A percentile compares a stretch with the other conserved stretches of the same genome.
Evolutionary conservation across 2,888 invertebrate genomes (phyloP).

Genomic region (Helobdella robusta): DNA sequence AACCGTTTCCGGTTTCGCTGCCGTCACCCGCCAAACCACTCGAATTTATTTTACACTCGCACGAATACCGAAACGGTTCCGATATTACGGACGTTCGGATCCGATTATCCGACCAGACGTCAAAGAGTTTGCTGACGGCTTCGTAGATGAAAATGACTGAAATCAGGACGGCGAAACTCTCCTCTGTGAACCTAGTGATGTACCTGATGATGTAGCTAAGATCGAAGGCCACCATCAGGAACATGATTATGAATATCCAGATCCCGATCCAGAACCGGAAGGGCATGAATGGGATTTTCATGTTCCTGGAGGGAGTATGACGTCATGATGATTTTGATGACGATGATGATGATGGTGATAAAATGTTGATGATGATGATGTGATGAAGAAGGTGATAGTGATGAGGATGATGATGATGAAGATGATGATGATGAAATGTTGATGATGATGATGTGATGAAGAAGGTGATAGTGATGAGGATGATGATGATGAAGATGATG

Average conservation of each 20-base stretch:
- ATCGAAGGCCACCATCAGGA: conserved; percentile 81
- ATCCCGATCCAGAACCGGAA: conserved; percentile 92
- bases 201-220: conserved; percentile 91
- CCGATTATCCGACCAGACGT: conserved; percentile 29
- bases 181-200: conserved; percentile 94
- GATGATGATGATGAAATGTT: background rate
- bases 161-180: conserved; percentile 94
- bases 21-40: background rate
- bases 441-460: too few relatives aligned
- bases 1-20: too few relatives aligned
- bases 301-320: conserved; percentile 55
- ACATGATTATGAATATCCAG: conserved; percentile 76
- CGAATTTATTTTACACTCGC: conserved; percentile 30
- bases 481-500: too few relatives aligned
- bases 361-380: background rate
- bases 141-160: conserved; percentile 96
- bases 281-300: conserved; percentile 82
- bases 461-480: too few relatives aligned
- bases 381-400: background rate
- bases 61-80: conserved; percentile 25
- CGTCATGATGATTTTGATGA: background rate
- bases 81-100: conserved; percentile 25
- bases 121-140: conserved; percentile 72
- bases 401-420: background rate
- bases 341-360: background rate